Conservation (phyloP, 2,888 invertebrate species). For the Lepidochrysops patricia region DNA sequence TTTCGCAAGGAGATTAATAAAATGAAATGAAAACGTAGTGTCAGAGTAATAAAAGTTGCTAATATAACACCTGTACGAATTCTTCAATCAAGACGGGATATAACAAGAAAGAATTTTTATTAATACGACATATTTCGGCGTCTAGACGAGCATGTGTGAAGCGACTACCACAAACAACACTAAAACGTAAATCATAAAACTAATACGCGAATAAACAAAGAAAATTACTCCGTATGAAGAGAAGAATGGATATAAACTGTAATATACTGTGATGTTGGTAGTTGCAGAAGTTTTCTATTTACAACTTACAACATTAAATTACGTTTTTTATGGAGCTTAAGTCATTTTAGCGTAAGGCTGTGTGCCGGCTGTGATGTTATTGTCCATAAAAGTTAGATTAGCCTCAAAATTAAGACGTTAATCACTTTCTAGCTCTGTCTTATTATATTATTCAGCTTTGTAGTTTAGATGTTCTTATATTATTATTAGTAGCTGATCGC, state of each 20-base stretch:
- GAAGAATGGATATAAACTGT: neutral
- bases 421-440: neutral
- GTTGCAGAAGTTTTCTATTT: slow-evolving; percentile 5
- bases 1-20: neutral
- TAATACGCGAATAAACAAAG: slow-evolving; percentile 42
- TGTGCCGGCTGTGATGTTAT: neutral
- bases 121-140: slow-evolving; percentile 48
- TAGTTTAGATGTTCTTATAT: neutral
- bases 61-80: slow-evolving; percentile 6
- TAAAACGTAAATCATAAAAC: slow-evolving; percentile 64
- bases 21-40: neutral
- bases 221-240: slow-evolving; percentile 57
- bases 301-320: neutral
- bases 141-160: slow-evolving; percentile 68
- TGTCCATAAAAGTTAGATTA: neutral
- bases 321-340: neutral
- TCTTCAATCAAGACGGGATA: slow-evolving; percentile 4
- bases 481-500: too few species aligned
- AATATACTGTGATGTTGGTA: slow-evolving; percentile 3
- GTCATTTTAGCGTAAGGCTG: neutral
- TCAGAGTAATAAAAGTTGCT: slow-evolving; percentile 5
- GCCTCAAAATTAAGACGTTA: neutral
- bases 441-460: neutral
- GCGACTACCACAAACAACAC: slow-evolving; percentile 67
- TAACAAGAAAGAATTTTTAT: slow-evolving; percentile 28